Percentiles rank a stretch among this genome's conserved stretches.
Evolutionary conservation across 2,113 vertebrate species (phyloP).

Genomic region (Gymnobelideus leadbeateri): DNA sequence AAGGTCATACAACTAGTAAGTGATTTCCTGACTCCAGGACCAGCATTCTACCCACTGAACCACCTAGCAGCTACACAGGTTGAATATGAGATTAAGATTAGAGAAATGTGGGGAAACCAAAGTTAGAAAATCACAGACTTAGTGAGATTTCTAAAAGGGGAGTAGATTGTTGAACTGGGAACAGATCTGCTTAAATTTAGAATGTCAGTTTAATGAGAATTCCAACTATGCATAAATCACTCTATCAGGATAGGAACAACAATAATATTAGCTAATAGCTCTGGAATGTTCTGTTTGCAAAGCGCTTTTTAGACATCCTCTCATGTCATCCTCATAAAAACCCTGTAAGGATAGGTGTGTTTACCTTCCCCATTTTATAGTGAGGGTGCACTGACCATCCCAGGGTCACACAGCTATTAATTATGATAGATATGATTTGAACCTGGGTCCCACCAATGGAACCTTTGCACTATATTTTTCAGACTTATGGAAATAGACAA

Average conservation of each 20-base stretch:
- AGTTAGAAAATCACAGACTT: slow-evolving; percentile 16
- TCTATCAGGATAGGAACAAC: neutral
- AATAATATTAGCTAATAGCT: neutral
- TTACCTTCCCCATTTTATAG: neutral
- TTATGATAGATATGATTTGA: neutral
- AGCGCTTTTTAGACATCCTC: neutral
- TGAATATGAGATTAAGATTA: neutral
- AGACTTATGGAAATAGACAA: neutral
- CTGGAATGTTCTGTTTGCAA: neutral
- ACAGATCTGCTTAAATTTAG: slow-evolving; percentile 12
- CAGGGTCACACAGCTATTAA: neutral
- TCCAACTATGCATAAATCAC: neutral
- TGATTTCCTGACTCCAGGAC: neutral
- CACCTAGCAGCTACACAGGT: neutral
- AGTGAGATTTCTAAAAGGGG: neutral
- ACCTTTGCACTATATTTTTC: neutral
- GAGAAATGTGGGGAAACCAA: neutral
- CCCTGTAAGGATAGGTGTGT: neutral
- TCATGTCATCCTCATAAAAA: neutral
- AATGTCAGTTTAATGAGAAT: neutral
- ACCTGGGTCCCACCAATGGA: neutral
- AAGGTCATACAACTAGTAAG: neutral
- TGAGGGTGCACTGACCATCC: neutral
- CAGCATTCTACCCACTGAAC: neutral
- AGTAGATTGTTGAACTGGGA: neutral